Base-by-base conservation (phyloP, 53 echinoderm and acorn worm genomes). In the Stichopus horrens region DNA sequence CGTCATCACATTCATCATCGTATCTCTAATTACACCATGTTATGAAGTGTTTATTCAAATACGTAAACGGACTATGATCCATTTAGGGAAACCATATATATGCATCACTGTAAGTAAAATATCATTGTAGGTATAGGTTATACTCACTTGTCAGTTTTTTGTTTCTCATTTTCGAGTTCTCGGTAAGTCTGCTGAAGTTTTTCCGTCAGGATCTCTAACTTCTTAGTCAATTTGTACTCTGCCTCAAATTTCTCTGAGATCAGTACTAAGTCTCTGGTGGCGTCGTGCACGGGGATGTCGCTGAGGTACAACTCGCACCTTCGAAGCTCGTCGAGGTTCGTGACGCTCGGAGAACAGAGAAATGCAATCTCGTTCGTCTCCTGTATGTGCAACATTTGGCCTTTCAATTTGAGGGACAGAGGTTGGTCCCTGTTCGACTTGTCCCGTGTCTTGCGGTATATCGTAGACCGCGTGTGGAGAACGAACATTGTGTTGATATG, bases 181-280 rank as follows among this genome's bases (percentile, higher is more conserved):
- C 97, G 86, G 90, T 97, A 97, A 5, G 95, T 97, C 90, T 95
- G 95, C 63, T 97, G 97, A 5, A 97, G 94, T 80, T 95, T 97
- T 78, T 97, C 95, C 18, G 95, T 97, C 75, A 97, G 88, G 73
- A 97, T 94, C 90, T 97, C 97, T 83, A 97, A 87, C 88, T 95
- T 95, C 86, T 95, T 93, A 8, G 97, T 97, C 74, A 97, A 79
- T 89, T 96, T 97, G 91, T 97, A 97, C 80, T 97, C 97, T 16
- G 92, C 97, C 52, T 95, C 97, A 67, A 97, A 97, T 76, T 95
- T 95, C 89, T 97, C 97, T n/a, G 97, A 97, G 55, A 95, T 90
- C 23, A 97, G 90, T 63, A 97, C 97, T 74, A 97, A 91, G 83
- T 97, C 95, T 80, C 97, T 88, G 0, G 97, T 97, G 53, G 97